Base-by-base conservation (phyloP, 2,113 vertebrate genomes). In the Nettapus auritus region DNA sequence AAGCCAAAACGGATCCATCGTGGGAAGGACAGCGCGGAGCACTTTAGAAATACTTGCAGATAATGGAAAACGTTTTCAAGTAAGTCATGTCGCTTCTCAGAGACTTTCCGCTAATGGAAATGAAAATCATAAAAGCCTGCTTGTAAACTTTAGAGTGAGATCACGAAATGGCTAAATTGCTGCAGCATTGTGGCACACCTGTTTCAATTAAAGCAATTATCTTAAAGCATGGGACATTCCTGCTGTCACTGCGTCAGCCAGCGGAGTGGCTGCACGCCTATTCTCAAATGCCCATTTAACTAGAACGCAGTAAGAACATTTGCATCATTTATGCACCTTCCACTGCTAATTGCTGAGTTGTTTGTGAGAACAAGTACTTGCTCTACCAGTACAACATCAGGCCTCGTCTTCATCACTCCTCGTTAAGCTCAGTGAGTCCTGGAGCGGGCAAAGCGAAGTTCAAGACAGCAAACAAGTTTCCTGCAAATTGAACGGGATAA, bases 11-110 rank as follows among this genome's bases (percentile, higher is more conserved):
- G 77, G 60, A 93, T 76, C 92, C 60, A 89, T 68, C 1, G 0
- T 0, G 0, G 80, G 74, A 95, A 90, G 73, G 74, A 82, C 53
- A 92, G 22, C 40, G 78, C 69, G 94, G 92, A 94, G 83, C 90
- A 94, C 92, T 97, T 97, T 82, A 96, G 48, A 93, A 71, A 29
- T 60, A 82, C 73, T 94, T 94, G 68, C 40, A 92, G 83, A 92
- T 94, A 97, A 96, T 90, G 77, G 90, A 85, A 94, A 90, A 79
- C 38, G 7, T 93, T 96, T 97, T 89, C 73, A 95, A 95, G 48
- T 17, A 36, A 94, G 87, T 88, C 44, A 76, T 90, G 48, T 66
- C 76, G 81, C 62, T 87, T 95, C 81, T 94, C 50, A 82, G 69
- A 95, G 86, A 88, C 2, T 2, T 85, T 94, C 21, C 77, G 76